phyloP scores from a whole-genome alignment of 2,113 vertebrate genomes.

The Columba livia region DNA sequence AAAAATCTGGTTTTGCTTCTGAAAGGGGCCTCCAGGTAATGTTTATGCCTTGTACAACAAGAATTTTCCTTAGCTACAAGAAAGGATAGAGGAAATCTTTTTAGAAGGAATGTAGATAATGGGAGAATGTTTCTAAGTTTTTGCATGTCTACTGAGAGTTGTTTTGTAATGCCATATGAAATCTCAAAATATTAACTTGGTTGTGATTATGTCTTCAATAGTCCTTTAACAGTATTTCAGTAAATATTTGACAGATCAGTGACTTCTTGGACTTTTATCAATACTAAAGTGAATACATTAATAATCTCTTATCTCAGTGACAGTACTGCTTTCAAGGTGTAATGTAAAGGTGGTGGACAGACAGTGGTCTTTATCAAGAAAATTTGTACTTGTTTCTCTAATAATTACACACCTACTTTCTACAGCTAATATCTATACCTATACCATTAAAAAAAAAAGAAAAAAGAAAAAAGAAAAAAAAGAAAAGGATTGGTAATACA shows the following conservation, averaged over 20 bases:
- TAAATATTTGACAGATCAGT: background rate
- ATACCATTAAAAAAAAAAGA: background rate
- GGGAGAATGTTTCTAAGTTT: background rate
- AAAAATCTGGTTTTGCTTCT: background rate
- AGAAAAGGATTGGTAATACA: background rate
- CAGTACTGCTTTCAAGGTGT: background rate
- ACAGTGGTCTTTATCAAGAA: background rate
- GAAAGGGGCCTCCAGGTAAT: background rate
- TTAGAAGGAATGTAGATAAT: background rate
- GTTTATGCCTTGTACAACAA: background rate
- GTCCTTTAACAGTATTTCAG: background rate
- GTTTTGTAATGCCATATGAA: background rate
- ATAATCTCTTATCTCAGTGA: background rate
- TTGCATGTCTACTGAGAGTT: background rate
- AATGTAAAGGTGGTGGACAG: background rate
- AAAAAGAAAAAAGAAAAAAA: background rate
- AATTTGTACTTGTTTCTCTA: background rate
- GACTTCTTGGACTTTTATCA: background rate
- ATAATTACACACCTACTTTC: background rate
- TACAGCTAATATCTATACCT: background rate
- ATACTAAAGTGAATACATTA: background rate
- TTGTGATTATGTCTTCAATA: background rate
- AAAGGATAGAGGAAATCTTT: background rate
- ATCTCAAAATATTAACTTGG: background rate
- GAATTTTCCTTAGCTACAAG: background rate